Evolutionary conservation across 2,888 invertebrate species (phyloP).

Genomic region (Melangyna quadrimaculata): DNA sequence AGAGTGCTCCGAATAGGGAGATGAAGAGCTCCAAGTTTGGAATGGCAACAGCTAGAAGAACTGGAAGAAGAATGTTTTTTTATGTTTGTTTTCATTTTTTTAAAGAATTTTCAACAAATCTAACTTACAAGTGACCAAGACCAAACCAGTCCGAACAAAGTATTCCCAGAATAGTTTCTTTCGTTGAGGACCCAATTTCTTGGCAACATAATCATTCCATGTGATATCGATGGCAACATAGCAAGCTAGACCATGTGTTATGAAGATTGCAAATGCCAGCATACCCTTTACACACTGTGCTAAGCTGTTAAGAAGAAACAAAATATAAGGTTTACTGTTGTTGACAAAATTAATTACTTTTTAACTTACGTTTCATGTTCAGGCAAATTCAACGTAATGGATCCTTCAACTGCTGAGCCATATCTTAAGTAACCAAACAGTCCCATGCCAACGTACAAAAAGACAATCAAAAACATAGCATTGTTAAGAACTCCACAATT

Average conservation of each 20-base stretch:
- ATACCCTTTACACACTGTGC: conserved; percentile 88
- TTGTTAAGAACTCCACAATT: conserved; percentile 92
- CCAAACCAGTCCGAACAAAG: conserved; percentile 87
- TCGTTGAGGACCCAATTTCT: conserved; percentile 84
- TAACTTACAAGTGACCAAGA: conserved; percentile 91
- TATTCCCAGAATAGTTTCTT: conserved; percentile 88
- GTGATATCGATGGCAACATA: conserved; percentile 97
- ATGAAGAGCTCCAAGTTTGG: conserved; percentile 92
- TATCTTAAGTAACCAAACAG: conserved; percentile 95
- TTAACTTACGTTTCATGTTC: conserved; percentile 84
- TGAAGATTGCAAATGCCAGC: conserved; percentile 91
- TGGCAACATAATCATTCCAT: conserved; percentile 90
- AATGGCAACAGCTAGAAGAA: conserved; percentile 91
- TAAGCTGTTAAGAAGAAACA: conserved; percentile 82
- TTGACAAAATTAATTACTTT: neutral
- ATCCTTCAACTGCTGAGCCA: conserved; percentile 87
- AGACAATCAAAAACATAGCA: conserved; percentile 90
- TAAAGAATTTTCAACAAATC: neutral
- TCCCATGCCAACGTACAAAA: conserved; percentile 93
- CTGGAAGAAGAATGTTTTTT: conserved; percentile 82
- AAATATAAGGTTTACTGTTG: too few relatives aligned
- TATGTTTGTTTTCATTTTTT: neutral
- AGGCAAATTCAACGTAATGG: conserved; percentile 93
- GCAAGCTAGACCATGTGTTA: conserved; percentile 96
- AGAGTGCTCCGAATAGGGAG: conserved; percentile 93